phyloP scores from a whole-genome alignment of 2,888 invertebrate species.

The Lithophane leautieri region DNA sequence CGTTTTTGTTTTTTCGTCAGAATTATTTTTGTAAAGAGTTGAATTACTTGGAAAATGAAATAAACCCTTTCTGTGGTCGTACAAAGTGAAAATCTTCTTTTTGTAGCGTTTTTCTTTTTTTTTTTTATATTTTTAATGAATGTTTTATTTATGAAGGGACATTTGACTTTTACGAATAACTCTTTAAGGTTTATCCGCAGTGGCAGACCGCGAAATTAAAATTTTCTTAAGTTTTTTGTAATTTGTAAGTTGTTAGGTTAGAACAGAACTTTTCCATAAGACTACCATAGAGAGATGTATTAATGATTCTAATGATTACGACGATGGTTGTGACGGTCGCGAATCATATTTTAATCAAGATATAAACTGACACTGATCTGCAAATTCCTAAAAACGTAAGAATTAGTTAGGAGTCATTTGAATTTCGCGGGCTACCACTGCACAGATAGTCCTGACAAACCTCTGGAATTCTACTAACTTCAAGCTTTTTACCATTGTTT shows the following conservation, averaged over 20 bases:
- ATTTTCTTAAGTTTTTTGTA: no score
- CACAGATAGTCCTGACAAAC: background rate
- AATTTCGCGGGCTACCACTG: no score
- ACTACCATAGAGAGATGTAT: no score
- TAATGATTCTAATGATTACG: no score
- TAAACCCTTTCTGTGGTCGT: conserved; percentile 30
- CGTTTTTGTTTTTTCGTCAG: conserved; percentile 54
- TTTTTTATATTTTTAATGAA: background rate
- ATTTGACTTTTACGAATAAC: background rate
- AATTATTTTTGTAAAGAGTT: conserved; percentile 57
- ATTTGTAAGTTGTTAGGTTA: no score
- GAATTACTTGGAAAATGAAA: conserved; percentile 42
- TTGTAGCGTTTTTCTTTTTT: conserved; percentile 5
- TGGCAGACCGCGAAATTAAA: no score
- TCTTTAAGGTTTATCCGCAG: background rate
- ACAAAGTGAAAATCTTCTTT: conserved; percentile 33
- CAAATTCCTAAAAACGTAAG: no score
- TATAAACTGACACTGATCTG: no score
- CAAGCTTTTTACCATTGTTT: background rate
- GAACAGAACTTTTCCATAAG: no score
- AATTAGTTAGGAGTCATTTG: no score
- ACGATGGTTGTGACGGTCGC: no score
- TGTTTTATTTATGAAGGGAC: conserved; percentile 12
- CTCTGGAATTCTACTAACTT: background rate
- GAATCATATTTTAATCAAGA: no score